Percentiles rank a stretch among this genome's conserved stretches.
Evolutionary conservation across 2,113 vertebrate species (phyloP).

Genomic region (Nesogale talazaci): DNA sequence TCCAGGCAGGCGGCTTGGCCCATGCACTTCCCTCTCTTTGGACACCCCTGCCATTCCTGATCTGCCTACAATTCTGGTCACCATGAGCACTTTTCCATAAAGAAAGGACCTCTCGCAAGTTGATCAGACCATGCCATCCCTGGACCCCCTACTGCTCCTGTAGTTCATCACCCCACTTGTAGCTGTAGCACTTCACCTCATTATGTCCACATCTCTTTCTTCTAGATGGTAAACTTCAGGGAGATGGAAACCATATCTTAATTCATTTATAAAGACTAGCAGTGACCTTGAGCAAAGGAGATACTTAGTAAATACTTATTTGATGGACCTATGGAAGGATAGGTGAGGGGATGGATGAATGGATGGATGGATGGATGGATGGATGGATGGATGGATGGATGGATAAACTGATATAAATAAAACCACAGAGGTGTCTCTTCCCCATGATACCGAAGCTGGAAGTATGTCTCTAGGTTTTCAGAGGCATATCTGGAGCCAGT

Average conservation of each 20-base stretch:
- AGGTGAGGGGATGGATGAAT: rapidly evolving
- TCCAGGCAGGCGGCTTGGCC: background rate
- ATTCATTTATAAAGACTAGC: background rate
- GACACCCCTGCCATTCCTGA: background rate
- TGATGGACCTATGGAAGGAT: background rate
- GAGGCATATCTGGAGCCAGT: background rate
- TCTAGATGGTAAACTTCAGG: background rate
- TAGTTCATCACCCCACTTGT: too few relatives aligned
- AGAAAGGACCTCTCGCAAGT: background rate
- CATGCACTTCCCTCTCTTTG: background rate
- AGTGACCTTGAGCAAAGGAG: background rate
- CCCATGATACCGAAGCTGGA: background rate
- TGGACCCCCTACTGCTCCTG: background rate
- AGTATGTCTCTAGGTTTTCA: background rate
- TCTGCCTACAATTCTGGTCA: background rate
- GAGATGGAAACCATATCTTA: background rate
- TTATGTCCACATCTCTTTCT: background rate
- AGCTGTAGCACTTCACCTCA: background rate
- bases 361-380: background rate
- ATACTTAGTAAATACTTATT: background rate
- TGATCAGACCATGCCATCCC: background rate
- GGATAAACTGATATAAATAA: background rate
- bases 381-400: background rate
- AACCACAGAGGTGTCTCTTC: conserved; percentile 10
- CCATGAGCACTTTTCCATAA: background rate